Base-by-base conservation (phyloP, 2,113 vertebrate genomes). In the Pachypanchax playfairii region DNA sequence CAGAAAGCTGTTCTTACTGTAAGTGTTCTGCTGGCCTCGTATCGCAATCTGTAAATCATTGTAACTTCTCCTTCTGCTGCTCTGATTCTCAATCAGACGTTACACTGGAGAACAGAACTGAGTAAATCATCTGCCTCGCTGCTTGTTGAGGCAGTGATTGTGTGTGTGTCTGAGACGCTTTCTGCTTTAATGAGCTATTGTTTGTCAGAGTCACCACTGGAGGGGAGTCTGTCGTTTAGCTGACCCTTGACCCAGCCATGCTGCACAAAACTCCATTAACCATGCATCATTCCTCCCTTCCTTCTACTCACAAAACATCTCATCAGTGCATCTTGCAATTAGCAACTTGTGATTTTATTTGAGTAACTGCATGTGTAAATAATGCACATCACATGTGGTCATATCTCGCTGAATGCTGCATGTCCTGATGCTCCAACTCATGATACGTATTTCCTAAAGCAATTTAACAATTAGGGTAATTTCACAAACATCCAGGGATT, bases 151-250 rank as follows among this genome's bases (percentile, higher is more conserved):
- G 59, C 63, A 26, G 26, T 10, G 51, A 43, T 35, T 75, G 49
- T 59, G 51, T 69, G 50, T 60, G 67, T 52, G 55, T 74, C 70
- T 29, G 56, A 55, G 85, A 79, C 79, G 78, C 76, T 65, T 77
- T 85, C 73, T 81, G 79, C 81, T 84, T 77, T 85, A 86, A 89
- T 83, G 82, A 87, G 83, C 77, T 53, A 83, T 87, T 85, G 82
- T 84, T 74, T 64, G 70, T 66, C 69, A 17, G 70, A 82, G 80
- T 80, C 68, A 25, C 77, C 64, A 82, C 77, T 85, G 59, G 35
- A 76, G 61, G 58, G 71, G 65, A 77, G 87, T 75, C 84, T 83
- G 84, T 73, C 53, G 65, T 78, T 77, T 17, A 18, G 53, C 70
- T 86, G 80, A 87, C 85, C 84, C 49, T 26, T 80, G 84, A 85